A percentile compares a stretch with the other conserved stretches of the same genome.
These are phyloP conservation scores for Nomia melanderi DNA, from an alignment of 1,140 invertebrate genomes.

Conservation along the genomic window DNA sequence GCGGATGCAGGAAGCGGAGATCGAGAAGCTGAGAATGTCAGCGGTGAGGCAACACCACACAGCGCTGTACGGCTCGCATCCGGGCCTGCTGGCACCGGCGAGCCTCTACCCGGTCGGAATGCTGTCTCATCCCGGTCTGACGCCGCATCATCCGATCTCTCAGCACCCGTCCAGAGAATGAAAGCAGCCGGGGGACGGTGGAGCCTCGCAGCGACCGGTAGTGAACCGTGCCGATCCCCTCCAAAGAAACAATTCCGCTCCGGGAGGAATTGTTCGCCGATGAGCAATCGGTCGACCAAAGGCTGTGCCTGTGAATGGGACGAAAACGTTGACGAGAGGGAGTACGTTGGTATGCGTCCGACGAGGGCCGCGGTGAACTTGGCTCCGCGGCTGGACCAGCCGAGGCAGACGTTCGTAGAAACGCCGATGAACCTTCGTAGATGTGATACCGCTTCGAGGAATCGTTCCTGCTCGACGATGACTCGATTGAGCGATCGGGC, in stretches of 20 bases:
- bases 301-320: background rate
- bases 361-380: too few relatives aligned
- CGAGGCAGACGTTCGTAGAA: too few relatives aligned
- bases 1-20: constrained; percentile 95
- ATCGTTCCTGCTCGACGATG: too few relatives aligned
- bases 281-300: background rate
- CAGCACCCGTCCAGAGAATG: constrained; percentile 74
- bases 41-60: constrained; percentile 82
- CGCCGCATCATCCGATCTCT: constrained; percentile 68
- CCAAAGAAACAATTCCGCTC: background rate
- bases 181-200: constrained; percentile 33
- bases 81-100: constrained; percentile 70
- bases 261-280: background rate
- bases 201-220: background rate
- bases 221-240: constrained; percentile 2
- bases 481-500: too few relatives aligned
- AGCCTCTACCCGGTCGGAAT: constrained; percentile 74
- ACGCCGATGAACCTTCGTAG: too few relatives aligned
- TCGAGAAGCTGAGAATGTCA: constrained; percentile 93
- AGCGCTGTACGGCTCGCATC: constrained; percentile 78
- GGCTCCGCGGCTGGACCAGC: too few relatives aligned
- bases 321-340: background rate
- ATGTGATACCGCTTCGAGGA: too few relatives aligned
- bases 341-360: too few relatives aligned
- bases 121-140: constrained; percentile 70